Base-by-base conservation (phyloP, 2,113 vertebrate genomes). In the Onychostoma macrolepis region DNA sequence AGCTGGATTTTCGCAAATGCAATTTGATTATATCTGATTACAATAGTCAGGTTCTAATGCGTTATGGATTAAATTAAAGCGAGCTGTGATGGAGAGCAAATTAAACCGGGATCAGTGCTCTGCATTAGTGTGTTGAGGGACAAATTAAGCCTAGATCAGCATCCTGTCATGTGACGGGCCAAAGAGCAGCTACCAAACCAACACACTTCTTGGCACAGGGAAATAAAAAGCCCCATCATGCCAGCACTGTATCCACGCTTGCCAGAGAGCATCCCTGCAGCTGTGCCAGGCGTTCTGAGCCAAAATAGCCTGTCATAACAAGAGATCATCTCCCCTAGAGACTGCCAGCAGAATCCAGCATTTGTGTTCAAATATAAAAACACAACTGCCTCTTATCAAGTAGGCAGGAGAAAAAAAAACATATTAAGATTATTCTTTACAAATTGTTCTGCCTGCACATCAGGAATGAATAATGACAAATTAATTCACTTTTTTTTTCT, bases 121-220 rank as follows among this genome's bases (percentile, higher is more conserved):
- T 43, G 74, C 38, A n/a, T 67, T 88, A 88, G 45, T n/a, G 63
- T 74, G 83, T 58, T 36, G 30, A 69, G 63, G 50, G 63, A 86
- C 65, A 74, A 69, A 86, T 82, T 74, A 72, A 82, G 71, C 12
- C 56, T 67, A 76, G 53, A 87, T 75, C 48, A 83, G 84, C 69
- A n/a, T 61, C 48, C 76, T 28, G 74, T 24, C 74, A 41, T 75
- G 17, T 56, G 87, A 82, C 12, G 58, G 79, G 17, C 36, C 43
- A 78, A 72, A 86, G 80, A 75, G 48, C 24, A 80, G 53, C 33
- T 69, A 77, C 58, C 69, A 83, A 75, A 78, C 80, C 72, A 50
- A 83, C 43, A 77, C 21, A n/a, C 50, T 86, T 80, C 53, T 81
- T 74, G 65, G 77, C 61, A 41, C 48, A 58, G 9, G 33, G 13